These are phyloP conservation scores for Hiodon alosoides DNA, from an alignment of 2,113 vertebrate species.

Conservation along the genomic window DNA sequence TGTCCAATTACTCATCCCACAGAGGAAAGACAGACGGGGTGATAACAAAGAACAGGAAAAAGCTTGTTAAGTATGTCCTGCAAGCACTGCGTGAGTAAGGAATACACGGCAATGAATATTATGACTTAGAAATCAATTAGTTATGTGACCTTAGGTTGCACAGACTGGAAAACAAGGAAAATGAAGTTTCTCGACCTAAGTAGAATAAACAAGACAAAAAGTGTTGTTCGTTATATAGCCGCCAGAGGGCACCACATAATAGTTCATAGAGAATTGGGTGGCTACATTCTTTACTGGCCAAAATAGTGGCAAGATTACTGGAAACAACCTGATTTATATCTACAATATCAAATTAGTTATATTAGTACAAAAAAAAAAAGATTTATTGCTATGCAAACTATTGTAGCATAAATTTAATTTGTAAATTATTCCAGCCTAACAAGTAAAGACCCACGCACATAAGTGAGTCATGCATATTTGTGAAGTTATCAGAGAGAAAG, in stretches of 20 bases:
- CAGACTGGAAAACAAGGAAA: neutral
- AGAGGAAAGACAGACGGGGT: neutral
- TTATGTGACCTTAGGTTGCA: neutral
- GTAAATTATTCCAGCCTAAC: neutral
- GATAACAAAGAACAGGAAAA: neutral
- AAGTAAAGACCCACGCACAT: neutral
- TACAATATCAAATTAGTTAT: neutral
- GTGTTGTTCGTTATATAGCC: constrained; percentile 4
- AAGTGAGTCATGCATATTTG: neutral
- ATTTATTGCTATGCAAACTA: neutral
- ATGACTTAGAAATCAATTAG: neutral
- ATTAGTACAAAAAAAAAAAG: neutral
- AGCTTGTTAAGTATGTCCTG: neutral
- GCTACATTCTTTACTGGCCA: neutral
- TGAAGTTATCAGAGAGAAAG: neutral
- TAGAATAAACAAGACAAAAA: neutral
- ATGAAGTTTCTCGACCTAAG: no score
- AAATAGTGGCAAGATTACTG: neutral
- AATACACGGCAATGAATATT: neutral
- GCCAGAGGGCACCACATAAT: constrained; percentile 35
- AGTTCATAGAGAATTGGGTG: constrained; percentile 32
- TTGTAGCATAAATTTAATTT: neutral
- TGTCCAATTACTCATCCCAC: neutral
- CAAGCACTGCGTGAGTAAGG: neutral
- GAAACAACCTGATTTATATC: neutral